Base-by-base conservation (phyloP, 2,113 vertebrate genomes). In the Gobius niger region DNA sequence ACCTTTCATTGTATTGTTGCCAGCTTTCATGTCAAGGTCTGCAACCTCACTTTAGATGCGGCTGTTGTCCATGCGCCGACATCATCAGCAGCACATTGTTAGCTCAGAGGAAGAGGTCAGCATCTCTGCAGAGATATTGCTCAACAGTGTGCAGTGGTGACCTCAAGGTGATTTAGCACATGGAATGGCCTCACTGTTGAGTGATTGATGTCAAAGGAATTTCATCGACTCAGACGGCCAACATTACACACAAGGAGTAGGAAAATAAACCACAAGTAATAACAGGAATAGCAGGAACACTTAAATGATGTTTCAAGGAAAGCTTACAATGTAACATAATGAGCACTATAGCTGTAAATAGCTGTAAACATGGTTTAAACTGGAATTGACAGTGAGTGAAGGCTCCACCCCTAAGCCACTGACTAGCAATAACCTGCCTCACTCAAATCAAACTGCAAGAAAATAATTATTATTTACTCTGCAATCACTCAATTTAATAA, bases 21-120 rank as follows among this genome's bases (percentile, higher is more conserved):
- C 77, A 62, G 79, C 85, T 86, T 84, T 82, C 70, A 70, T 82
- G 80, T 87, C 83, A 84, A 82, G 82, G 87, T 89, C 82, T 88
- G 65, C 63, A 81, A 89, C 87, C 85, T 89, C 80, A 83, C 80
- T 86, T 90, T 88, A 80, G 75, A 79, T 68, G 77, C 78, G 54
- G 74, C 85, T 61, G 82, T 87, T 85, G 84, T 82, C 80, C 44
- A 57, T 34, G 40, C 72, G 72, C 84, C 60, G 57, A 84, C 83
- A 86, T 86, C 82, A 82, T 85, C 82, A 76, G 76, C 57, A 76
- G 76, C 0, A 41, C 42, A 82, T 81, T 89, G 84, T 88, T 84
- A 78, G 76, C 68, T 62, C 7, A 73, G 78, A 74, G 68, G 72
- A 70, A 87, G 75, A 70, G 84, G 87, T 86, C 78, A 73, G 82